Conservation (phyloP, 2,113 vertebrate genomes). For the Physeter macrocephalus region DNA sequence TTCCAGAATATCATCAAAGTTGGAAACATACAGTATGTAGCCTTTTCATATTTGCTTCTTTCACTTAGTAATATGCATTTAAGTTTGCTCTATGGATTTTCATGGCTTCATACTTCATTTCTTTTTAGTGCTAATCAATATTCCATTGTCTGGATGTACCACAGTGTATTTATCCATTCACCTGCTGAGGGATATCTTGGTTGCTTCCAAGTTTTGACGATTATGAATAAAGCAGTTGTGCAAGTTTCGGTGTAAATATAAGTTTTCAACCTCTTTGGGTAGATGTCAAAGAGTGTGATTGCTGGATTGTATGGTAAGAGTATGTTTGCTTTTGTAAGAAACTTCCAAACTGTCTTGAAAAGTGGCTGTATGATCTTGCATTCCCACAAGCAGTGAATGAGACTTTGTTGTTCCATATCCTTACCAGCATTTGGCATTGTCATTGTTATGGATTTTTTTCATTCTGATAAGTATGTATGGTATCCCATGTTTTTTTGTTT, state of each 20-base stretch:
- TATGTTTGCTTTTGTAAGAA: slow-evolving; percentile 18
- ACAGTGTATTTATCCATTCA: background rate
- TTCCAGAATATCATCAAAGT: background rate
- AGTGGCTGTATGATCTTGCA: background rate
- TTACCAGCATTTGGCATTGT: background rate
- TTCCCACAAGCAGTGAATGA: background rate
- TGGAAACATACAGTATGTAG: background rate
- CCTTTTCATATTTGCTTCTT: background rate
- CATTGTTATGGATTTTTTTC: background rate
- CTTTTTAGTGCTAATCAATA: background rate
- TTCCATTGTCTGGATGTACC: background rate
- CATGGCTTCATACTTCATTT: background rate
- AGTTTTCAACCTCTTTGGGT: background rate
- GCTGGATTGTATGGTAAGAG: background rate
- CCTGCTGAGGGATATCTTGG: background rate
- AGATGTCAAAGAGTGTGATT: background rate
- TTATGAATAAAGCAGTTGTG: background rate
- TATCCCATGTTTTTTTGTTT: background rate
- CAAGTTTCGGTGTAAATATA: background rate
- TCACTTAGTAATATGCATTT: background rate
- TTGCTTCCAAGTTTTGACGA: background rate
- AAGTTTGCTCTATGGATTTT: background rate
- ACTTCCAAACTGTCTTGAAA: background rate
- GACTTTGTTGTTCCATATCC: background rate
- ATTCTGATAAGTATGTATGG: background rate